phyloP scores from a whole-genome alignment of 2,797 vertebrate species.

The Sebastes ruberrimus region DNA sequence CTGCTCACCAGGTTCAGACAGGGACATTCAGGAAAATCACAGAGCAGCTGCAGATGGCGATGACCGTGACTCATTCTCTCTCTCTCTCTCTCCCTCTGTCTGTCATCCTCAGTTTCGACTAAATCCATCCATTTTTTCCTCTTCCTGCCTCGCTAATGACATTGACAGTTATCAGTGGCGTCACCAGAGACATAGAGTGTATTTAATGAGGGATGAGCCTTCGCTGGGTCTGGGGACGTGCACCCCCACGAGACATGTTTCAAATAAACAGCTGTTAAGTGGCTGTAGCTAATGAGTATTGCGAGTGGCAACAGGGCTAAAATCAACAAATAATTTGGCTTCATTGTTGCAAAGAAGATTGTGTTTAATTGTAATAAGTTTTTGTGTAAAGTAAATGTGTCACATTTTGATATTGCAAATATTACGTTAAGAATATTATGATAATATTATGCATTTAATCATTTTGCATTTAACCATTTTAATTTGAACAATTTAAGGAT shows the following conservation, averaged over 20 bases:
- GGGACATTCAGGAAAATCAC: conserved; percentile 42
- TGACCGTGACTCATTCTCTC: conserved; percentile 36
- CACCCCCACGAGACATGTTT: conserved; percentile 17
- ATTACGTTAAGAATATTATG: neutral
- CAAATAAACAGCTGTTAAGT: conserved; percentile 30
- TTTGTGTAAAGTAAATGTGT: neutral
- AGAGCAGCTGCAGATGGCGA: conserved; percentile 50
- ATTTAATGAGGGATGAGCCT: conserved; percentile 27
- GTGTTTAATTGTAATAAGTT: conserved; percentile 1
- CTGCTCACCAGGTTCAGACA: conserved; percentile 36
- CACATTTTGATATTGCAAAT: neutral
- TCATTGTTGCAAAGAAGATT: neutral
- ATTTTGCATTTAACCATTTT: neutral
- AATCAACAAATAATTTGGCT: conserved; percentile 25
- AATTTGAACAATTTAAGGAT: neutral
- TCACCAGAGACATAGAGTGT: conserved; percentile 27
- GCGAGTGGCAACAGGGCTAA: neutral
- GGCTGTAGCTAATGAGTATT: conserved; percentile 18
- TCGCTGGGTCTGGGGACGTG: neutral
- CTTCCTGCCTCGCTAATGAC: conserved; percentile 41
- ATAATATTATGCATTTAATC: neutral
- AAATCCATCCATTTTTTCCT: conserved; percentile 35
- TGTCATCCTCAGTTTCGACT: conserved; percentile 21
- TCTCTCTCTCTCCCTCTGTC: conserved; percentile 8
- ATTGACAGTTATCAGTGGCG: conserved; percentile 34